Base-by-base conservation (phyloP, 2,797 vertebrate species). In the Enteromius viviparus region DNA sequence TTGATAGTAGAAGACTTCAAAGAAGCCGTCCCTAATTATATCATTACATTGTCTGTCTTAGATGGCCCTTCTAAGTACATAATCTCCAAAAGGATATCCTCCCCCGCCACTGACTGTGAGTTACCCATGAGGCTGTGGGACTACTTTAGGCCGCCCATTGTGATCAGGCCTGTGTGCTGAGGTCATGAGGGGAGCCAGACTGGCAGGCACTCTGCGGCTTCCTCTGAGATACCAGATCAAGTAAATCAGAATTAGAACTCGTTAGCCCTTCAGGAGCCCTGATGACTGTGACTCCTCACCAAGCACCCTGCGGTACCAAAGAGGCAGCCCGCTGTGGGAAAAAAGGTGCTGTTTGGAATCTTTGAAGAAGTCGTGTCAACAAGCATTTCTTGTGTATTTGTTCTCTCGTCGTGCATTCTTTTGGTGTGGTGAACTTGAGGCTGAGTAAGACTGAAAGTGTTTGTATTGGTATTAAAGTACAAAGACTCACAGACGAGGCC, bases 131-230 rank as follows among this genome's bases (percentile, higher is more conserved):
- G 91, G 91, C 90, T 85, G 89, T 88, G 90, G 92, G 87, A 86
- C 88, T 89, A 83, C 88, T 80, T 81, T 89, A 88, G 89, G 90
- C 91, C 88, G 91, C 92, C 93, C 92, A 95, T 95, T 94, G 94
- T 95, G 92, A 94, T 88, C 58, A 51, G 89, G 85, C 81, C 91
- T 87, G 87, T 88, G 87, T 29, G 87, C 91, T 94, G 92, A 94
- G 93, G 93, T 95, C 94, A 95, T 92, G 91, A 94, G 92, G 77
- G 93, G 94, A 93, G 93, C 94, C 95, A 95, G 95, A 95, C 95
- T 95, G 94, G 94, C 94, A 95, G 94, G 94, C 95, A 93, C 94
- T 95, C 78, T 89, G 76, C 71, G 72, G 93, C 92, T 95, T 95
- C 94, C 95, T 95, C 92, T 91, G 83, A 94, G 94, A 95, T 95